Conservation (phyloP, 2,888 invertebrate species). For the Hypercompe scribonia region DNA sequence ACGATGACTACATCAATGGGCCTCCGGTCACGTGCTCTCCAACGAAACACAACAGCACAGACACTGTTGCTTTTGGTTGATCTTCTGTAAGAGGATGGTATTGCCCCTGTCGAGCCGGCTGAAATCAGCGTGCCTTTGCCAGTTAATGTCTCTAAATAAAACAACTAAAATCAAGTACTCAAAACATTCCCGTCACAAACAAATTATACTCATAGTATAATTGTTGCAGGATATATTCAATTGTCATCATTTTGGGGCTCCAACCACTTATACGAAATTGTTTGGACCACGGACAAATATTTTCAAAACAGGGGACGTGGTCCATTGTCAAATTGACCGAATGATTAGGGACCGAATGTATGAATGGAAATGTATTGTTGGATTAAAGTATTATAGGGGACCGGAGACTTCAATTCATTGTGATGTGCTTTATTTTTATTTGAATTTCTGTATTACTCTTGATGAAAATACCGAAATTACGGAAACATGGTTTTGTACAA, state of each 20-base stretch:
- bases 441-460: constrained; percentile 1
- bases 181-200: constrained; percentile 13
- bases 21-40: too few relatives aligned
- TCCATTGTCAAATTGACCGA: constrained; percentile 84
- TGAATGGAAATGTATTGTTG: constrained; percentile 54
- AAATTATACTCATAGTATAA: constrained; percentile 20
- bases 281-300: constrained; percentile 79
- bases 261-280: constrained; percentile 77
- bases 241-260: constrained; percentile 74
- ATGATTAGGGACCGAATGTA: constrained; percentile 73
- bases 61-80: too few relatives aligned
- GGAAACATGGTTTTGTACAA: not conserved
- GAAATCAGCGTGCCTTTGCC: too few relatives aligned
- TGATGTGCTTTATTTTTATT: constrained; percentile 4
- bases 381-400: constrained; percentile 53
- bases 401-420: constrained; percentile 4
- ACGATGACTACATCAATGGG: too few relatives aligned
- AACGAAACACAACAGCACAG: too few relatives aligned
- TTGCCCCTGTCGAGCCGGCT: too few relatives aligned
- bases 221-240: constrained; percentile 74
- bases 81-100: too few relatives aligned
- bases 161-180: constrained; percentile 8
- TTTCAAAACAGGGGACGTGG: constrained; percentile 78
- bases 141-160: too few relatives aligned
- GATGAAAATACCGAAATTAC: not conserved